Base-by-base conservation (phyloP, 2,797 vertebrate species). In the Cryptoblepharus egeriae region DNA sequence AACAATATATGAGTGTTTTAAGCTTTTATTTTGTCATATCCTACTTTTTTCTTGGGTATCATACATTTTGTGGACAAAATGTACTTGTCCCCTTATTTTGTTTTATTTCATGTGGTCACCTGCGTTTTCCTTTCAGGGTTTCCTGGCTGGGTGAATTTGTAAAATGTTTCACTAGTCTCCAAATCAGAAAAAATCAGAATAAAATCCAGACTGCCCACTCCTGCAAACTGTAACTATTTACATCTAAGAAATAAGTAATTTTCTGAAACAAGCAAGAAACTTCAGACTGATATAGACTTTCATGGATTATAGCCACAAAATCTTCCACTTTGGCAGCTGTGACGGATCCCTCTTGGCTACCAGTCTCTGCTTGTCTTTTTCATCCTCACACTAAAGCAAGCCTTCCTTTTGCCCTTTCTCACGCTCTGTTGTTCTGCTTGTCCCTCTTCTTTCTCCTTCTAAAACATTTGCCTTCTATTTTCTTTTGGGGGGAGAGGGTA, bases 391-490 rank as follows among this genome's bases (percentile, higher is more conserved):
- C 75, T 70, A 6, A 42, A 32, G 18, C 39, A 4, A 24, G 64
- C 22, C 68, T 65, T 35, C 70, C 77, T 55, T 42, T 0, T 0
- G 24, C 72, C 75, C 78, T 88, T 89, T 89, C 82, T 89, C 80
- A 67, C 74, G 77, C 72, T 89, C 78, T 32, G 75, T 49, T 72
- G 49, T 37, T 0, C 32, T 57, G 52, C 45, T 42, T 1, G 5
- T 0, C 0, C 67, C 30, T 86, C 32, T 82, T 88, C n/a, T 24
- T 77, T 70, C n/a, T 85, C 1, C 37, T 83, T 71, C 28, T 86
- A 30, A 61, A 61, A 60, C 15, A 55, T 49, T 80, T 57, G 55
- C 22, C 4, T 70, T 37, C 67, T 77, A 16, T 68, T 58, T 85
- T 52, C 13, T 52, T 52, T 49, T 8, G 45, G 11, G 45, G 11